Base-by-base conservation (phyloP, 2,888 invertebrate species). In the Ochropacha duplaris region DNA sequence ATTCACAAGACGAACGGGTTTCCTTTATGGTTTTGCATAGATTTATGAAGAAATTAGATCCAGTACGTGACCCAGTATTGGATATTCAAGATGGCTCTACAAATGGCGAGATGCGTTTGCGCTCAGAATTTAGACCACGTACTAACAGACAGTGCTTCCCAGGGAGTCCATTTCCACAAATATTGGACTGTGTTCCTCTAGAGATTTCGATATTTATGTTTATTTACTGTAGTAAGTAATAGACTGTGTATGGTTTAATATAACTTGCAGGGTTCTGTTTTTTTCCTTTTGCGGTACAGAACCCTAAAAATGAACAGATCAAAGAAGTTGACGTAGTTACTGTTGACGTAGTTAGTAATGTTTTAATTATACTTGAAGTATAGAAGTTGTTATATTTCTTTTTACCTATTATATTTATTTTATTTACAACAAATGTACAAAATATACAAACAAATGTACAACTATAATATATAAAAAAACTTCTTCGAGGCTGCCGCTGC, bases 111-210 rank as follows among this genome's bases (percentile, higher is more conserved):
- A 79, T 83, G 81, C 81, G 77, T 81, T 73, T 68, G 68, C 60
- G 62, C 71, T 83, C 69, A 57, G 76, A 72, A 85, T 83, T 79
- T 78, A 71, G 71, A 80, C 74, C 86, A 86, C 87, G 84, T 86
- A 76, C 74, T 64, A 72, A 70, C 74, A 78, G 75, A 79, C 81
- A 79, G 76, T 77, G 72, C 68, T 76, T 76, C 77, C 71, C 59
- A 56, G 74, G 71, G 78, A 86, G 84, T 84, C 80, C 74, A 84
- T 86, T 84, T 79, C 78, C 79, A 81, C 81, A 81, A 85, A 87
- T 86, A 87, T 86, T 85, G 84, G 76, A 81, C 76, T 78, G 80
- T 80, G 79, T 79, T 74, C 78, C 80, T 83, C 79, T 76, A 71
- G 75, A 72, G 75, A 72, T 76, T 78, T 64, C 72, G 71, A 78